Conservation (phyloP, 2,797 vertebrate species). For the Cynopterus sphinx region DNA sequence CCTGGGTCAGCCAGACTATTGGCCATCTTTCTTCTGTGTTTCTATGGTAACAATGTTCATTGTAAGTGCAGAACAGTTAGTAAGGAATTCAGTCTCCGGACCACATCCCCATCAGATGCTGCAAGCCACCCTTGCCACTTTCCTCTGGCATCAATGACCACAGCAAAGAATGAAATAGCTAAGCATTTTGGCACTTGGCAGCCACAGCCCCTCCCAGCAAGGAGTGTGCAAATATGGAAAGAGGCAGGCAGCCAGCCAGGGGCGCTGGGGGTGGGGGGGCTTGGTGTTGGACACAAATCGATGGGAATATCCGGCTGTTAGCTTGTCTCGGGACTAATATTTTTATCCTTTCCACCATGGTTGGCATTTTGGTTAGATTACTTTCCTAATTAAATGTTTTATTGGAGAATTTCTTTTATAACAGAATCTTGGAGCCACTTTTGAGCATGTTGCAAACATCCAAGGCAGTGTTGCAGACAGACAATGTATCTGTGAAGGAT, state of each 20-base stretch:
- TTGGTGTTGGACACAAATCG: not conserved
- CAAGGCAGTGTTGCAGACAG: not conserved
- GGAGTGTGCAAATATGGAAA: not conserved
- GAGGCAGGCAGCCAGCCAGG: not conserved
- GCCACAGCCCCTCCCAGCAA: not conserved
- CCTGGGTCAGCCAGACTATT: not conserved
- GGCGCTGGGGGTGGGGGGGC: accelerated
- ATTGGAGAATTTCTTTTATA: not conserved
- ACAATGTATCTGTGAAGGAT: not conserved
- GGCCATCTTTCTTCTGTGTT: not conserved
- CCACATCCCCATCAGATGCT: not conserved
- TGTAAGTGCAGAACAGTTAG: not conserved
- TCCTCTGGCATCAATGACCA: no score
- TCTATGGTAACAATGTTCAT: not conserved
- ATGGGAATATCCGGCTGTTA: not conserved
- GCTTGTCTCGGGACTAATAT: not conserved
- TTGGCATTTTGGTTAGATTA: not conserved
- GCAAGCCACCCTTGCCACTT: not conserved
- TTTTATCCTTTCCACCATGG: not conserved
- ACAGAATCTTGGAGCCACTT: not conserved
- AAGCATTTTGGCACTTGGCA: not conserved
- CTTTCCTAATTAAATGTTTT: not conserved
- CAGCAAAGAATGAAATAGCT: not conserved
- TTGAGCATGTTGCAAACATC: accelerated
- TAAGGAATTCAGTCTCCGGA: not conserved